Evolutionary conservation across 1,140 invertebrate species (phyloP).

Genomic region (Drosophila insularis): DNA sequence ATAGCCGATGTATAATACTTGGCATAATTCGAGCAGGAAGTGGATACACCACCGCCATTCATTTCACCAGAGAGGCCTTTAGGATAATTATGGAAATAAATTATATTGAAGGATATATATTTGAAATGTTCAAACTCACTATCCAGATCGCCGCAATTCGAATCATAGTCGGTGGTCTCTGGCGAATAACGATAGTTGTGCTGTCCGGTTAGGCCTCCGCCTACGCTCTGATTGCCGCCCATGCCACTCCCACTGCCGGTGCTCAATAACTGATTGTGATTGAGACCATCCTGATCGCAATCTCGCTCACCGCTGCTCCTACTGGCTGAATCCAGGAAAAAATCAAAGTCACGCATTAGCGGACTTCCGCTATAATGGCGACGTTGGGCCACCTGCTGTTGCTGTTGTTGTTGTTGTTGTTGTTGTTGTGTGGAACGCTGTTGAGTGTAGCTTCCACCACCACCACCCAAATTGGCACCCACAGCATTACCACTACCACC

Average conservation of each 20-base stretch:
- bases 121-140: too few relatives aligned
- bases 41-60: constrained; percentile 73
- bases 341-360: constrained; percentile 79
- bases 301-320: constrained; percentile 75
- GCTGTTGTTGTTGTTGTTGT: constrained; percentile 25
- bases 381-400: constrained; percentile 36
- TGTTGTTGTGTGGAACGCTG: constrained; percentile 22
- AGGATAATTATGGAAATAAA: too few relatives aligned
- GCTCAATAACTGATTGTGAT: constrained; percentile 73
- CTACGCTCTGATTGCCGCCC: constrained; percentile 35
- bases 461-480: neutral
- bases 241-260: constrained; percentile 49
- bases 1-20: constrained; percentile 85
- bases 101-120: too few relatives aligned
- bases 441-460: constrained; percentile 26
- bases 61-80: constrained; percentile 83
- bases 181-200: constrained; percentile 92
- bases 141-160: constrained; percentile 92
- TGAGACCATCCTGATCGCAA: constrained; percentile 74
- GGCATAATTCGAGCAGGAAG: constrained; percentile 78
- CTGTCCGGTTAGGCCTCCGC: constrained; percentile 44
- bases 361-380: constrained; percentile 74
- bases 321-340: constrained; percentile 81
- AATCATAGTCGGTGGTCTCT: constrained; percentile 97
- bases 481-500: neutral